Percentiles rank a stretch among this genome's conserved stretches.
phyloP scores from a whole-genome alignment of 2,797 vertebrate genomes.

The Ctenochaetus hawaiiensis region DNA sequence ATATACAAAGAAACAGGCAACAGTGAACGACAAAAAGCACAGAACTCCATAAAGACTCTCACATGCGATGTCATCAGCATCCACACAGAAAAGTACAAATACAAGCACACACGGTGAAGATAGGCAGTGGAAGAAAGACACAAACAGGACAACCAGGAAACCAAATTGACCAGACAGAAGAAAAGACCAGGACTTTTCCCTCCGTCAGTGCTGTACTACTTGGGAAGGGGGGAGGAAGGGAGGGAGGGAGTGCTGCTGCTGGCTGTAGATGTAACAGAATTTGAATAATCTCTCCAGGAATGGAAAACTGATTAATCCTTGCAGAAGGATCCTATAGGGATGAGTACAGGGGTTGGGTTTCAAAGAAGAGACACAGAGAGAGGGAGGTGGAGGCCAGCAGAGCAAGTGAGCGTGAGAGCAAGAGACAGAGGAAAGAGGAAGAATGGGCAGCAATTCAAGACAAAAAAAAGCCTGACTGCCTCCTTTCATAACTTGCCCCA shows the following conservation, averaged over 20 bases:
- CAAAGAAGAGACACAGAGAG: constrained; percentile 44
- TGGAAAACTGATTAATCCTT: constrained; percentile 84
- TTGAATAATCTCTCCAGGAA: constrained; percentile 87
- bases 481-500: constrained; percentile 49
- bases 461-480: constrained; percentile 48
- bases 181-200: constrained; percentile 9
- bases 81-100: constrained; percentile 14
- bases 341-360: constrained; percentile 70
- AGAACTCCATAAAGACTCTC: constrained; percentile 15
- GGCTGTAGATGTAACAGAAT: constrained; percentile 76
- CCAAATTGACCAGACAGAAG: neutral
- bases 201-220: constrained; percentile 4
- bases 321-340: constrained; percentile 76
- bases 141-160: neutral
- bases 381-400: constrained; percentile 21
- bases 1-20: constrained; percentile 27
- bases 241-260: constrained; percentile 41
- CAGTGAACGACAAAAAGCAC: constrained; percentile 7
- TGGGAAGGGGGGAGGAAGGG: constrained; percentile 24
- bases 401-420: constrained; percentile 40
- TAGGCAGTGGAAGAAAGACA: neutral
- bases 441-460: constrained; percentile 48
- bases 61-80: constrained; percentile 16
- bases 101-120: constrained; percentile 3
- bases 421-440: constrained; percentile 23